These are phyloP conservation scores for Leptopilina boulardi DNA, from an alignment of 1,140 invertebrate species.

Conservation along the genomic window DNA sequence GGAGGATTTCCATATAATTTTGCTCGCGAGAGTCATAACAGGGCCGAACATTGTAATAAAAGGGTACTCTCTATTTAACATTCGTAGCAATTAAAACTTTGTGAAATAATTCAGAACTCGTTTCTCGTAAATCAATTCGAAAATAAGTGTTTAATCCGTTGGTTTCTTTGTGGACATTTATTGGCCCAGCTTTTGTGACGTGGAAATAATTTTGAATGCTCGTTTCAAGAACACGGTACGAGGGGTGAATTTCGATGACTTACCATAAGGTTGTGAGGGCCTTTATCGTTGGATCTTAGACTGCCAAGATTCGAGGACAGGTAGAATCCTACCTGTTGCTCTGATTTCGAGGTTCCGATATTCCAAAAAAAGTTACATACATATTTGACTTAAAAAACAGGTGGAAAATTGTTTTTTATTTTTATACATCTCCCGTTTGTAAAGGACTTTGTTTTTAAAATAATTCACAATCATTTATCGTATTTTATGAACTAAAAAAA, in stretches of 20 bases:
- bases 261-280: conserved; percentile 48
- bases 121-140: conserved; percentile 61
- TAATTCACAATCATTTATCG: too few relatives aligned
- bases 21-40: conserved; percentile 54
- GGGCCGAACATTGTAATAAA: conserved; percentile 55
- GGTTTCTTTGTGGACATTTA: conserved; percentile 47
- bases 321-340: conserved; percentile 69
- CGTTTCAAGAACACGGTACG: conserved; percentile 44
- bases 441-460: too few relatives aligned
- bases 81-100: conserved; percentile 64
- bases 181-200: conserved; percentile 44
- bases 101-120: conserved; percentile 56
- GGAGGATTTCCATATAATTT: conserved; percentile 65
- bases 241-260: conserved; percentile 65
- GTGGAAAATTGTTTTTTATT: too few relatives aligned
- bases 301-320: conserved; percentile 54
- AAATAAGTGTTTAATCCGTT: conserved; percentile 64
- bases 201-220: conserved; percentile 56
- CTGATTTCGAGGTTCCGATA: conserved; percentile 51
- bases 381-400: too few relatives aligned
- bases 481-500: too few relatives aligned
- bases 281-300: conserved; percentile 48
- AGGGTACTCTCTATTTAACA: conserved; percentile 57
- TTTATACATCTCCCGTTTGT: too few relatives aligned
- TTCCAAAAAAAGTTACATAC: background rate